Evolutionary conservation across 2,797 vertebrate species (phyloP), one percentile per base, ranked within the genome.

Genomic region (Lepidocolaptes lacrymiger): DNA sequence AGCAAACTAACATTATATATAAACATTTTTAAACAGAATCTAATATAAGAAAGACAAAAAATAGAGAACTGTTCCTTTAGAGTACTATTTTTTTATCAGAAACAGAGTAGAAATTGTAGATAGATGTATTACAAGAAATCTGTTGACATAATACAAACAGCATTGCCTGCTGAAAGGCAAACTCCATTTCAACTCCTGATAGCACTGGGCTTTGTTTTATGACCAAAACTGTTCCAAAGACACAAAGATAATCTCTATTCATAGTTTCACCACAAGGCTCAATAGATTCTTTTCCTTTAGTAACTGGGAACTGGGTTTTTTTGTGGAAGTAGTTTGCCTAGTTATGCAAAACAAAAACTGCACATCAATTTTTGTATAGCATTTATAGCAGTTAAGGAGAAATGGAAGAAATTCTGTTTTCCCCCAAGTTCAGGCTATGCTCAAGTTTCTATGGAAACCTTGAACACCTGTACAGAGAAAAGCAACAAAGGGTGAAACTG

Each of bases 371-470:
- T 78, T 41, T 43, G 3, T 24, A 36, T 20, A 39, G 28, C 39
- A 43, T 36, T 93, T 67, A 43, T 11, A 44, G 28, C 14, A 43
- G 66, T 36, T 78, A 71, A 66, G 81, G 17, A 72, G 43, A 81
- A 88, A 75, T 46, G 13, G 39, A 81, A 69, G 30, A 89, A 92
- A 89, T 34, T 14, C 21, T 88, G 23, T 83, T 84, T 84, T 48
- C 21, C 37, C 64, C 48, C 9, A 76, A 88, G 88, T 76, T 93
- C 73, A 88, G 11, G 16, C 36, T 67, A 34, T 32, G n/a, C 49
- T 92, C 59, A 74, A 86, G 88, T 96, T 95, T 91, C 95, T 90
- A 86, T 88, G 94, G 95, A 84, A 96, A 95, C 89, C 44, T 8
- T 80, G 64, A 84, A 83, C 74, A 93, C 69, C 82, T 89, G 48